A percentile compares a stretch with the other conserved stretches of the same genome.
Conservation (phyloP, 2,113 vertebrate genomes). For the Ochotona curzoniae region DNA sequence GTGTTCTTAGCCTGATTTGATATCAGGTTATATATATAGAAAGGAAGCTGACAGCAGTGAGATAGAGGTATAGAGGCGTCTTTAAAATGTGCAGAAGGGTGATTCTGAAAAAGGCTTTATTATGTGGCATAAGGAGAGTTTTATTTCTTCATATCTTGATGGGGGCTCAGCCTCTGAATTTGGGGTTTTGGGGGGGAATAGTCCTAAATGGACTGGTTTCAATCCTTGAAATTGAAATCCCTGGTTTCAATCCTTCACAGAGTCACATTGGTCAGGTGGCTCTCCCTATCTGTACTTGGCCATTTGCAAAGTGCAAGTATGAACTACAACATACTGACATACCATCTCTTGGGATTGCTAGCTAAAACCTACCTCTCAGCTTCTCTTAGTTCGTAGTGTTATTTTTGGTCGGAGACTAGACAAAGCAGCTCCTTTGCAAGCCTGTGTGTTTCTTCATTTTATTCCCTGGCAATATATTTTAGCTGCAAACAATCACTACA, state of each 20-base stretch:
- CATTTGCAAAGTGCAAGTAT: background rate
- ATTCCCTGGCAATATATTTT: background rate
- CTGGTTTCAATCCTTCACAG: background rate
- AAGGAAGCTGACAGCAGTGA: background rate
- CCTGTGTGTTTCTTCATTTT: background rate
- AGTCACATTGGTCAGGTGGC: background rate
- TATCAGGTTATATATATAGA: background rate
- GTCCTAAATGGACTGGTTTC: background rate
- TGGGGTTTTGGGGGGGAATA: background rate
- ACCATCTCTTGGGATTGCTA: background rate
- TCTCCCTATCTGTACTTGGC: background rate
- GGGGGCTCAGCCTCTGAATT: background rate
- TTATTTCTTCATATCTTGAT: background rate
- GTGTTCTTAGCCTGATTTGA: background rate
- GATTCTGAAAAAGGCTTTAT: background rate
- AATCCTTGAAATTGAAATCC: too few species aligned
- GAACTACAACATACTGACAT: too few species aligned
- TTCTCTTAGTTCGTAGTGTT: background rate
- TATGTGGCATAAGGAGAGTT: background rate
- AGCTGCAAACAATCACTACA: background rate
- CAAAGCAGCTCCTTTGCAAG: background rate
- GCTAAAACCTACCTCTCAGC: background rate
- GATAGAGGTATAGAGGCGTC: background rate
- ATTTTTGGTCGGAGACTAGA: background rate
- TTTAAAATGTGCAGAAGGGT: background rate